Evolutionary conservation across 2,888 invertebrate genomes (phyloP), one percentile per base, ranked within the genome.

Genomic region (Pimpla rufipes): DNA sequence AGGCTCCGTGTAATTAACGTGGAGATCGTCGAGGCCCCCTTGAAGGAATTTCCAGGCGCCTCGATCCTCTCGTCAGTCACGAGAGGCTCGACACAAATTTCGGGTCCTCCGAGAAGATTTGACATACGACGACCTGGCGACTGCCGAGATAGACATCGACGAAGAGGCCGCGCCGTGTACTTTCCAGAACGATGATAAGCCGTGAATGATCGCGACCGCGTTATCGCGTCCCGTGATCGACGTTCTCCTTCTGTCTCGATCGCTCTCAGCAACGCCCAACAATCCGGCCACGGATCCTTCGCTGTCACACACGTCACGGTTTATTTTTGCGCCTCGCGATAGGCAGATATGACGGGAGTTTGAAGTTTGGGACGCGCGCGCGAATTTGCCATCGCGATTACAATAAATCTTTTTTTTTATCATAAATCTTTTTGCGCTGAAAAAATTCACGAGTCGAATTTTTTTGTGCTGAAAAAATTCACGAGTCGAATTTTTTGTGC

Each of bases 261-360:
- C 16, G 13, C 37, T 45, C 47, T 7, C 29, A 47, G 42, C 71
- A 42, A 62, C 75, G 75, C 75, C 70, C 70, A 50, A 35, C 57
- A 79, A 79, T n/a, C n/a, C 59, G 67, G 71, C 66, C 50, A 47
- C 59, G 66, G 66, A 68, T 50, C 62, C 67, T 76, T 42, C 35
- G 55, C 75, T 79, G 76, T 83, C 79, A 62, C 79, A 62, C 76
- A 73, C 83, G 83, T 83, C 83, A 83, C 52, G 45, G 45, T 79
- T 73, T 79, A 83, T 83, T 83, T 83, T 66, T 77, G 73, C 73
- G 73, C 73, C 73, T 71, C 50, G 35, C 37, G 10, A 57, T 57
- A 55, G 68, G 55, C 37, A 1, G 29, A 29, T 42, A 6, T 18
- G 64, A 11, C 45, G 37, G 23, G 21, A 55, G n/a, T 62, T 40